These are phyloP conservation scores for Prunella fulvescens DNA, from an alignment of 2,113 vertebrate species.

Conservation along the genomic window DNA sequence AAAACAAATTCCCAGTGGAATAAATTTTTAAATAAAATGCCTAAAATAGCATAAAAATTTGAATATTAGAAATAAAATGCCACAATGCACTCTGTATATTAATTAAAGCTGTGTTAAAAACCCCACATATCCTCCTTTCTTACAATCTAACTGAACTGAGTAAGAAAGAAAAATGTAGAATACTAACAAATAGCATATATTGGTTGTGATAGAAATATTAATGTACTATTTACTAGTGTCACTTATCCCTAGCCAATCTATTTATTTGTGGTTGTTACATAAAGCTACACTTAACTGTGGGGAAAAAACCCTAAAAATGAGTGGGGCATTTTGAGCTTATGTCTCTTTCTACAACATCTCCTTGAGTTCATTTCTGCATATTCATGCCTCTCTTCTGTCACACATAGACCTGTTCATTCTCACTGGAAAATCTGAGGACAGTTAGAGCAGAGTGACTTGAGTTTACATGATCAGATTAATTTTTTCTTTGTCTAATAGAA, in stretches of 20 bases:
- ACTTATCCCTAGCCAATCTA: neutral
- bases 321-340: neutral
- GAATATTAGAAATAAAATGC: neutral
- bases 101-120: neutral
- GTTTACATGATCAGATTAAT: slow-evolving; percentile 1
- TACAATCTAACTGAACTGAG: neutral
- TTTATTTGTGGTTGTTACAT: neutral
- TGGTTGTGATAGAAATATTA: neutral
- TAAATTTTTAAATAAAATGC: neutral
- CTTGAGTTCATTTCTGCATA: neutral
- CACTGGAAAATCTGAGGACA: neutral
- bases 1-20: neutral
- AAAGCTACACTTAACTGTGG: neutral
- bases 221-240: neutral
- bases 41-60: neutral
- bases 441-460: neutral
- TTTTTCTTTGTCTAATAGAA: slow-evolving; percentile 36
- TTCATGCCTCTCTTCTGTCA: neutral
- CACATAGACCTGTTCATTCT: neutral
- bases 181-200: neutral
- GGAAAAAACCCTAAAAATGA: neutral
- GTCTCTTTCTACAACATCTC: neutral
- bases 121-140: neutral
- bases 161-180: neutral
- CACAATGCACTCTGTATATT: neutral